Base-by-base conservation (phyloP, 2,113 vertebrate genomes). In the Oreochromis tanganicae region DNA sequence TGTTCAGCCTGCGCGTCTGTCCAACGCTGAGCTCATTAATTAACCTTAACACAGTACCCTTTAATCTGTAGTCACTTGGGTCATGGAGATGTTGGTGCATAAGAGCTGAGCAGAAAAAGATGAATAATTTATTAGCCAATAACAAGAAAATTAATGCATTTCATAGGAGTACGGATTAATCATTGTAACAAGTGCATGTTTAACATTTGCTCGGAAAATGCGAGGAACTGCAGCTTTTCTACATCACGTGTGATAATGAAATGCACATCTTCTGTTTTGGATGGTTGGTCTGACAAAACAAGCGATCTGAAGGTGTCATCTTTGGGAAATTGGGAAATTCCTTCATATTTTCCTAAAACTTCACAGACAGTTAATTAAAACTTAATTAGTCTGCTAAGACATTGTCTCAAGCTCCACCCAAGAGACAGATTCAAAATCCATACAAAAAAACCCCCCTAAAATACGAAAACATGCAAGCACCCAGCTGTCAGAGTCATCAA, bases 21-120 rank as follows among this genome's bases (percentile, higher is more conserved):
- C 57, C 50, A 59, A 43, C 14, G 19, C 78, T 36, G 84, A 83
- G 75, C 36, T 87, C 84, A 85, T 89, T 87, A 89, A 84, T 91
- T 86, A 85, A 55, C 75, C 10, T 83, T 61, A 92, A 81, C 34
- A 59, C 71, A 9, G 17, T 19, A 41, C 6, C 46, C 71, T 79
- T 82, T 46, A 71, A 48, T 82, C 10, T 78, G n/a, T 36, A 36
- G 27, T 86, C 71, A 8, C 79, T 21, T 32, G 61, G 81, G 38
- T 38, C 78, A 34, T 21, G 21, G 10, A 73, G 63, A 43, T 13
- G 73, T 78, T 78, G 73, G 46, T 34, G 73, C 46, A 52, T 9
- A 78, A 78, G 73, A 52, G 46, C 16, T 1, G 6, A 78, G 71
- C 43, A 19, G 41, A 50, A 32, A 48, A 78, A 52, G 27, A 50